Conservation (phyloP, 2,797 vertebrate genomes). For the Salarias fasciatus region DNA sequence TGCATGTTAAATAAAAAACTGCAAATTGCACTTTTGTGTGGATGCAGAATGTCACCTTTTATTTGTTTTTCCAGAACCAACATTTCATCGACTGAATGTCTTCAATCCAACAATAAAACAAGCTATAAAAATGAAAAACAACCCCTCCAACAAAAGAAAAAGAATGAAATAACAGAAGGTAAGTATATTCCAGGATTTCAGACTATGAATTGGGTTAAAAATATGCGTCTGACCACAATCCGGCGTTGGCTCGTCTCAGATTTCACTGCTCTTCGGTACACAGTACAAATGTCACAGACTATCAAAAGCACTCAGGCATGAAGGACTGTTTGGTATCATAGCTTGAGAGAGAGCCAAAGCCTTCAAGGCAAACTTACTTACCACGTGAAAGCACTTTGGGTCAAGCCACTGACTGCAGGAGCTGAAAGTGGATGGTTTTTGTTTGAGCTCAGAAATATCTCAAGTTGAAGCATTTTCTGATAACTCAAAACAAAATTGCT, state of each 20-base stretch:
- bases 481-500: no score
- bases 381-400: slow-evolving; percentile 30
- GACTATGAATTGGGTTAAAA: background rate
- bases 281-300: slow-evolving; percentile 55
- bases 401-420: slow-evolving; percentile 15
- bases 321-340: slow-evolving; percentile 47
- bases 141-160: no score
- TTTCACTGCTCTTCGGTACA: slow-evolving; percentile 34
- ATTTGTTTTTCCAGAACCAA: no score
- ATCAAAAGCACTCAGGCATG: slow-evolving; percentile 46
- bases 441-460: background rate
- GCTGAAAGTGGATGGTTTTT: slow-evolving; percentile 23
- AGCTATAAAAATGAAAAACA: no score
- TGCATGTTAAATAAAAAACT: no score
- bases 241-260: slow-evolving; percentile 31
- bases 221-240: slow-evolving; percentile 3
- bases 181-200: background rate
- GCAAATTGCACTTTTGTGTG: no score
- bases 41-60: no score
- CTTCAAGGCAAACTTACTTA: slow-evolving; percentile 38
- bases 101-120: no score
- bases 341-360: slow-evolving; percentile 42
- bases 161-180: background rate
- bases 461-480: no score
- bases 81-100: no score